These are phyloP conservation scores for Dinomys branickii DNA, from an alignment of 2,113 vertebrate genomes.

Conservation along the genomic window DNA sequence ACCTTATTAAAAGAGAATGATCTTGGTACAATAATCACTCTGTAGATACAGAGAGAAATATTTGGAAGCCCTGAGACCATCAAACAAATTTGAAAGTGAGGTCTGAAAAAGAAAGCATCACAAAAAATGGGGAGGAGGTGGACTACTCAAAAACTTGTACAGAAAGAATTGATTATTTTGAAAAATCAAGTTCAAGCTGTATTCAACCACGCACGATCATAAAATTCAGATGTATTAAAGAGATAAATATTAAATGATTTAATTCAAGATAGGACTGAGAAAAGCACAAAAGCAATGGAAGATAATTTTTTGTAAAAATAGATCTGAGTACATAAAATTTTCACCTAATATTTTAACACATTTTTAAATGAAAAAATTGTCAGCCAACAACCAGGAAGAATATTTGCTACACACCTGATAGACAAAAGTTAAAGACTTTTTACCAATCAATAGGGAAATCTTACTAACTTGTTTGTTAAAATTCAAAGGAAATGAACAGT, in stretches of 20 bases:
- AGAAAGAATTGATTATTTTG: not conserved
- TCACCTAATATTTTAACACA: not conserved
- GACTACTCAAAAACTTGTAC: not conserved
- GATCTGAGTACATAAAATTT: not conserved
- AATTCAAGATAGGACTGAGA: not conserved
- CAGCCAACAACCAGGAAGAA: not conserved
- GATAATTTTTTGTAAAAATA: not conserved
- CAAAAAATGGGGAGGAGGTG: not conserved
- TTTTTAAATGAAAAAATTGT: not conserved
- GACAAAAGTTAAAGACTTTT: not conserved
- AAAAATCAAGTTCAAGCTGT: not conserved
- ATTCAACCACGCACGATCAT: not conserved
- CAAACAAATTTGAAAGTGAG: not conserved
- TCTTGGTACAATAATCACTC: not conserved
- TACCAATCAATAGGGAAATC: constrained; percentile 34
- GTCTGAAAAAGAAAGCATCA: not conserved
- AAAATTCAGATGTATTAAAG: not conserved
- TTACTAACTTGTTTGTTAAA: not conserved
- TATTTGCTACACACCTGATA: not conserved
- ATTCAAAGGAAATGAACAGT: constrained; percentile 40
- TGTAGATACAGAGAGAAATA: not conserved
- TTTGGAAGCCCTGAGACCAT: too few relatives aligned
- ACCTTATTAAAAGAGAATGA: not conserved
- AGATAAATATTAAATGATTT: not conserved
- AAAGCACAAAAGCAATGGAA: not conserved